Evolutionary conservation across 2,113 vertebrate species (phyloP).

Genomic region (Litocranius walleri): DNA sequence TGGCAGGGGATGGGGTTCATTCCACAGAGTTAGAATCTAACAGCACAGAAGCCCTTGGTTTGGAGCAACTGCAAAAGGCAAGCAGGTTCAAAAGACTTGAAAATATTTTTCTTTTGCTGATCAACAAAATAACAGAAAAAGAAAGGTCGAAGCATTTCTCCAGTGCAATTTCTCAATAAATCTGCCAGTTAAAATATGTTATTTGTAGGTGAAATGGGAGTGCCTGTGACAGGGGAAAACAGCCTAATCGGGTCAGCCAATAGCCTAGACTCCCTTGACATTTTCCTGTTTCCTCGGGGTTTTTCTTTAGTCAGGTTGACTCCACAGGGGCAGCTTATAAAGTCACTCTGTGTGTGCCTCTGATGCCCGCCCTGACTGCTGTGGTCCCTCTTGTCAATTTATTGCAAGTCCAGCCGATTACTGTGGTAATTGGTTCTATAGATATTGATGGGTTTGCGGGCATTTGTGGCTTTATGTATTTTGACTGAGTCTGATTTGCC

Average conservation of each 20-base stretch:
- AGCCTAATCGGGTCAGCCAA: neutral
- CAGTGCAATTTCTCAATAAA: constrained; percentile 22
- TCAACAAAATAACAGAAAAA: neutral
- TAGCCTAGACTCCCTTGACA: neutral
- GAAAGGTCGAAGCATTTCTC: neutral
- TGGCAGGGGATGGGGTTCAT: neutral
- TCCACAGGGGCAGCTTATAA: neutral
- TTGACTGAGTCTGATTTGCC: neutral
- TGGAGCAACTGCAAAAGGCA: neutral
- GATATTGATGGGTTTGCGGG: constrained; percentile 28
- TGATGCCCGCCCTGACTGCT: neutral
- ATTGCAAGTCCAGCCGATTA: neutral
- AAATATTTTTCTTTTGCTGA: neutral
- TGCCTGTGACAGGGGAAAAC: neutral
- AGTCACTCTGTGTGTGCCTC: neutral
- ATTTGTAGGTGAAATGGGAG: neutral
- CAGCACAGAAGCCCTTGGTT: neutral
- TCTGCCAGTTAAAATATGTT: neutral
- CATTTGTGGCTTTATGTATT: neutral
- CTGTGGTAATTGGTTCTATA: constrained; percentile 23
- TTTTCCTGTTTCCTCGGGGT: neutral
- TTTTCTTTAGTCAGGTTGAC: neutral
- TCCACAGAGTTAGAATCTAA: neutral
- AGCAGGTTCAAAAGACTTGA: neutral
- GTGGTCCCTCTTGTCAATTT: neutral